phyloP scores from a whole-genome alignment of 2,888 invertebrate genomes.

The Cataglyphis cursor region DNA sequence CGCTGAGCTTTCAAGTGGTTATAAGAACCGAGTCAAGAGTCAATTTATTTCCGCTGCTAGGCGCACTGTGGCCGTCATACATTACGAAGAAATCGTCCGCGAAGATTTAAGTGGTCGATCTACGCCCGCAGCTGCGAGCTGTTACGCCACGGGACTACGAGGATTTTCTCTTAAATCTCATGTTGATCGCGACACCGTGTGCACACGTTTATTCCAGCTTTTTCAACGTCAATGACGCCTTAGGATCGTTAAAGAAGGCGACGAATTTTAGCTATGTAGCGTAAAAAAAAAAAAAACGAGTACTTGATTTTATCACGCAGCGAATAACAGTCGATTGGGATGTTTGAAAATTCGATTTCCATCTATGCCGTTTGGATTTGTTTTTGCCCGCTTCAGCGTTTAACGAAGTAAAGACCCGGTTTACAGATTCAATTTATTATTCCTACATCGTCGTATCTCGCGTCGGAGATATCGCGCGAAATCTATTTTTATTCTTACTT shows the following conservation, averaged over 20 bases:
- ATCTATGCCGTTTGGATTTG: constrained; percentile 44
- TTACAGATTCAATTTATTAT: constrained; percentile 3
- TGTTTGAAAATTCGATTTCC: constrained; percentile 54
- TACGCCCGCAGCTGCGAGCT: constrained; percentile 35
- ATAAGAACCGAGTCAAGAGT: constrained; percentile 36
- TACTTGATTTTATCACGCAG: constrained; percentile 59
- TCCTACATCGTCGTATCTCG: not conserved
- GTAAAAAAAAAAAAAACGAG: not conserved
- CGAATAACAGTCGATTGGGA: constrained; percentile 22
- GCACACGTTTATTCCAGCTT: not conserved
- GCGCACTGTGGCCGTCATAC: constrained; percentile 69
- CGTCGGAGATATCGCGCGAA: not conserved
- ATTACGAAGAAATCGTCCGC: constrained; percentile 76
- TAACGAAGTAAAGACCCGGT: not conserved
- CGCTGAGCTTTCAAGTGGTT: constrained; percentile 43
- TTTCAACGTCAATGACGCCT: constrained; percentile 34
- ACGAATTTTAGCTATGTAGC: constrained; percentile 2
- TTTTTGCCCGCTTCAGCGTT: constrained; percentile 34
- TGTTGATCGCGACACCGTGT: constrained; percentile 48
- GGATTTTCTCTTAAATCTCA: constrained; percentile 70
- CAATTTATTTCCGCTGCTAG: constrained; percentile 64
- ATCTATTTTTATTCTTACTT: not conserved
- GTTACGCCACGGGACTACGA: constrained; percentile 28
- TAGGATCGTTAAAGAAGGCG: constrained; percentile 32
- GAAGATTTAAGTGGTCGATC: constrained; percentile 70